Evolutionary conservation across 2,888 invertebrate genomes (phyloP).

Genomic region (Boloria selene): DNA sequence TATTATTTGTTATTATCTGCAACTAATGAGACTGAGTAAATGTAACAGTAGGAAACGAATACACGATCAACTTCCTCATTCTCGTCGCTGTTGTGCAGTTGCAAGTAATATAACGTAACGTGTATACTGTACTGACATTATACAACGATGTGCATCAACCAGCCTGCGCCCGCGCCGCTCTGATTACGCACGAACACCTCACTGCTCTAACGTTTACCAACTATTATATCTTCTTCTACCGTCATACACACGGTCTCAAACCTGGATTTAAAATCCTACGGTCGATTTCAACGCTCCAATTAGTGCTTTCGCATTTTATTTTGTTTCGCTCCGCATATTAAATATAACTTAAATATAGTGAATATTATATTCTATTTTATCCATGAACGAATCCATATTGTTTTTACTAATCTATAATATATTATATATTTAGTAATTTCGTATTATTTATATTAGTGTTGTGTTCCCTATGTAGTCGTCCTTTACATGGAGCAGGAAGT

Average conservation of each 20-base stretch:
- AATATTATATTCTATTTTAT: slow-evolving; percentile 27
- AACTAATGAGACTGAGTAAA: slow-evolving; percentile 59
- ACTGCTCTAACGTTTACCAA: slow-evolving; percentile 33
- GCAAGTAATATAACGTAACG: slow-evolving; percentile 66
- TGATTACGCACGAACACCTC: slow-evolving; percentile 56
- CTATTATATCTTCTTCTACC: slow-evolving; percentile 17
- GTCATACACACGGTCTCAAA: slow-evolving; percentile 27
- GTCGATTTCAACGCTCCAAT: slow-evolving; percentile 65
- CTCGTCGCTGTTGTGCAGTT: slow-evolving; percentile 57
- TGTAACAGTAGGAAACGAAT: slow-evolving; percentile 73
- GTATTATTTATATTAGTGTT: slow-evolving; percentile 37
- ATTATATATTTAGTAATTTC: neutral
- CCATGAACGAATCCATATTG: too few species aligned
- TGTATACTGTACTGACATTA: slow-evolving; percentile 56
- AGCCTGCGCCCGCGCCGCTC: slow-evolving; percentile 60
- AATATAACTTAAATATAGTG: slow-evolving; percentile 11
- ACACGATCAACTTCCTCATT: slow-evolving; percentile 65
- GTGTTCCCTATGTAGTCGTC: slow-evolving; percentile 52
- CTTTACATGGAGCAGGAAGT: slow-evolving; percentile 71
- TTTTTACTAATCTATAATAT: too few species aligned
- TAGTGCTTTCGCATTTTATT: slow-evolving; percentile 54
- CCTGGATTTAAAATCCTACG: slow-evolving; percentile 55
- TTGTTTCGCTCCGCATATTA: slow-evolving; percentile 50
- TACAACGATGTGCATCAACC: slow-evolving; percentile 53
- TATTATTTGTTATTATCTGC: slow-evolving; percentile 44